Percentiles rank a stretch among this genome's conserved stretches.
These are phyloP conservation scores for Aramus guarauna DNA, from an alignment of 2,113 vertebrate genomes.

Conservation along the genomic window DNA sequence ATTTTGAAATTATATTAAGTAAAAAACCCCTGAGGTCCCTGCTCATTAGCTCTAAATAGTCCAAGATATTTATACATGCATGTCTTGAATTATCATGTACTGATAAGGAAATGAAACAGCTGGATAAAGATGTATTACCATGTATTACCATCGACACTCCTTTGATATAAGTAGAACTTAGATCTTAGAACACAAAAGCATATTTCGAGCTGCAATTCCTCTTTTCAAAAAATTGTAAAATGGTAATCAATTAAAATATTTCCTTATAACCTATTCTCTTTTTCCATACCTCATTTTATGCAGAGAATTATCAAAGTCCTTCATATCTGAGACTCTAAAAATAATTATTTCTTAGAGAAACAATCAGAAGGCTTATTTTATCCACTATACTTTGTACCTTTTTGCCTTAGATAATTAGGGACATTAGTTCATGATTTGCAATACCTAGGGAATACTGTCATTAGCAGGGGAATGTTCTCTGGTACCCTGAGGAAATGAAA, in stretches of 20 bases:
- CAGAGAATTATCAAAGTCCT: neutral
- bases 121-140: neutral
- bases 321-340: neutral
- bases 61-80: neutral
- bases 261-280: neutral
- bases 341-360: neutral
- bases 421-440: constrained; percentile 13
- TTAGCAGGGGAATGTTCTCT: constrained; percentile 31
- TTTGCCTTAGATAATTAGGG: constrained; percentile 11
- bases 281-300: neutral
- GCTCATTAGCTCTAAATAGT: neutral
- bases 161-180: neutral
- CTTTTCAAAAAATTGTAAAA: neutral
- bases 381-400: neutral
- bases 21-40: neutral
- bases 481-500: constrained; percentile 33
- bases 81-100: neutral
- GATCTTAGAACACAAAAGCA: neutral
- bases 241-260: neutral
- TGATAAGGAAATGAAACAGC: neutral
- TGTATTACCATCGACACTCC: neutral
- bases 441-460: constrained; percentile 11
- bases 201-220: neutral
- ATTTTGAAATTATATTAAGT: neutral
- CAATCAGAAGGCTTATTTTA: neutral